Base-by-base conservation (phyloP, 2,797 vertebrate species). In the Siniperca undulata region DNA sequence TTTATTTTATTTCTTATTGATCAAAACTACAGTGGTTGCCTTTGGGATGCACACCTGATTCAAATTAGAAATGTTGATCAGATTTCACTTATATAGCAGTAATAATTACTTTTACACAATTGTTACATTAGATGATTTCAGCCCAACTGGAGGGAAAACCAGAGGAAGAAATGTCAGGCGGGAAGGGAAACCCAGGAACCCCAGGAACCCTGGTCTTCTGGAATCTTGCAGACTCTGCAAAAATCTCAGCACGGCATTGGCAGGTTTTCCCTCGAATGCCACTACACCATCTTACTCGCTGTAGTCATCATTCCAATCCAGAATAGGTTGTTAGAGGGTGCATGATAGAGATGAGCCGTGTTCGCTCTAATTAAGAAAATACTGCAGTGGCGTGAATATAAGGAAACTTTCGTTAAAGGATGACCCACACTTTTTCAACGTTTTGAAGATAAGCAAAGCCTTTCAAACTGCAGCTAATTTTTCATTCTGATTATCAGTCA, bases 241-340 rank as follows among this genome's bases (percentile, higher is more conserved):
- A 71, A 46, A 38, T 48, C 13, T 9, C 36, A 70, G 14, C 17
- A 13, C 4, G 12, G 14, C 20, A 27, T 22, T 52, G 30, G 55
- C 53, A 60, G 20, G 36, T n/a, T 80, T 74, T 50, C 22, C 56
- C 46, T 62, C 14, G 46, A 46, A 68, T 62, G 52, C n/a, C 6
- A 9, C 20, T 27, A 9, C 14, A 61, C 13, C 70, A 60, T 42
- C 22, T 40, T 14, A 52, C 34, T 22, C 0, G 9, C 74, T 48
- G 30, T 27, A 12, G n/a, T 48, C n/a, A 65, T 16, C 6, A 27
- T 27, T 52, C 44, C 4, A 40, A 4, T 20, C 53, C 30, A 20
- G 14, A 77, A 22, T 20, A 24, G 7, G 0, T 16, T 36, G 30
- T 24, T 36, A 36, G 27, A 48, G n/a, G 34, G 27, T 19, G 8